phyloP scores from a whole-genome alignment of 1,140 invertebrate genomes.

The Tetragnatha versicolor region DNA sequence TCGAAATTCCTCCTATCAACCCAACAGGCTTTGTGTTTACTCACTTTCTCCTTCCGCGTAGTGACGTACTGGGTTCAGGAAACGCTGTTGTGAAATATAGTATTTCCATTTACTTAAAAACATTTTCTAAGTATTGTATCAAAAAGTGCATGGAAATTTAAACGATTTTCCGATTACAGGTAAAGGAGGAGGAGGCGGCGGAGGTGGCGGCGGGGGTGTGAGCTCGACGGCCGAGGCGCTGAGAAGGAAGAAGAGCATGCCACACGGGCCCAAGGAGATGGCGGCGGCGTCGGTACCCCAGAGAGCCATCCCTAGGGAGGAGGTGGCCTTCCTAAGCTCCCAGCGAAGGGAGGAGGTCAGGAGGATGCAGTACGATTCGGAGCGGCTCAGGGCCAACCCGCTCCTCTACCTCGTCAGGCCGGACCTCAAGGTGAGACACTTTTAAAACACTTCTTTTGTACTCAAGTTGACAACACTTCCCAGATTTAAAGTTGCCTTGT shows the following conservation, averaged over 20 bases:
- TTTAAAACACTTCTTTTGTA: not conserved
- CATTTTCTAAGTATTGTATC: no score
- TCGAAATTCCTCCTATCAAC: no score
- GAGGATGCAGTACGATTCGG: conserved; percentile 86
- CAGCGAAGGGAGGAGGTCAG: conserved; percentile 88
- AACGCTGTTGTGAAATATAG: no score
- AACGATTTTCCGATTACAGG: no score
- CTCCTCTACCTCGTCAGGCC: conserved; percentile 74
- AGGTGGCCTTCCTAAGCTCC: conserved; percentile 93
- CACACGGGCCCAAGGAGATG: conserved; percentile 44
- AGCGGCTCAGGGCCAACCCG: conserved; percentile 91
- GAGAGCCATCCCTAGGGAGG: conserved; percentile 87
- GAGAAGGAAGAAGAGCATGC: conserved; percentile 52
- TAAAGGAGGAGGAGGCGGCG: no score
- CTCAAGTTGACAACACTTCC: not conserved
- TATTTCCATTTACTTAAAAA: no score
- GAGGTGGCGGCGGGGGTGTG: not conserved
- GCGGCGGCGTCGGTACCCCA: not conserved
- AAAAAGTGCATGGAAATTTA: no score
- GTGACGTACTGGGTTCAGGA: no score
- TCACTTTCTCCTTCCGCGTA: no score
- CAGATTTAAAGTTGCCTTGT: no score
- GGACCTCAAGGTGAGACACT: conserved; percentile 47
- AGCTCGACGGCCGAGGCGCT: not conserved
- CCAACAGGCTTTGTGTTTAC: no score